A percentile compares a stretch with the other conserved stretches of the same genome.
These are phyloP conservation scores for Sycophaga agraensis DNA, from an alignment of 1,140 invertebrate species.

Conservation along the genomic window DNA sequence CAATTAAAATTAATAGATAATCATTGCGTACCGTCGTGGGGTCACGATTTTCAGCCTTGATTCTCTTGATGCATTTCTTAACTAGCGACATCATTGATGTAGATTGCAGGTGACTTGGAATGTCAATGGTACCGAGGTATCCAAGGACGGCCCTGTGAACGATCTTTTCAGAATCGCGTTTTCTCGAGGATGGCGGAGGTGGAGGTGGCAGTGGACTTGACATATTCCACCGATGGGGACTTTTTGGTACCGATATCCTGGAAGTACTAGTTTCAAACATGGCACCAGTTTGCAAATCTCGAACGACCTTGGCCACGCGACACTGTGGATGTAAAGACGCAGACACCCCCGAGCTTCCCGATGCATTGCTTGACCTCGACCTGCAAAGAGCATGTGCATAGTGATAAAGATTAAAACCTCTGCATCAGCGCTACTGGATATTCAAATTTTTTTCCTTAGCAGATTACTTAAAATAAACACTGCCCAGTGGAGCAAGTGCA, in stretches of 20 bases:
- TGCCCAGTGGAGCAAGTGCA: too few relatives aligned
- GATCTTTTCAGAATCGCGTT: constrained; percentile 61
- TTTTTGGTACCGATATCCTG: constrained; percentile 8
- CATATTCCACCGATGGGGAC: constrained; percentile 50
- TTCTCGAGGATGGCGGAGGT: constrained; percentile 49
- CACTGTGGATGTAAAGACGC: constrained; percentile 46
- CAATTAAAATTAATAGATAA: neutral
- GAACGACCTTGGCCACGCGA: constrained; percentile 60
- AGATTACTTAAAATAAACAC: too few relatives aligned
- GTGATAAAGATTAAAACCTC: too few relatives aligned
- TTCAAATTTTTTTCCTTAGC: too few relatives aligned
- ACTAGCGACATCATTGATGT: constrained; percentile 71
- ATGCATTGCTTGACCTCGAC: constrained; percentile 17
- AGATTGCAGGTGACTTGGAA: constrained; percentile 81
- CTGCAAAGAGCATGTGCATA: neutral
- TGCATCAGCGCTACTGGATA: too few relatives aligned
- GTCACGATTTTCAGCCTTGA: constrained; percentile 85
- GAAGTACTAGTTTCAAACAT: constrained; percentile 51
- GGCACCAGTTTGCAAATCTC: constrained; percentile 60
- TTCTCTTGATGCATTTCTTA: constrained; percentile 80
- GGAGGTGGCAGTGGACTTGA: constrained; percentile 52
- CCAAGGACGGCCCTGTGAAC: constrained; percentile 86
- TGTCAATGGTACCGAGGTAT: constrained; percentile 93
- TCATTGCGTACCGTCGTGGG: constrained; percentile 67
- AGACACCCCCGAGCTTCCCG: constrained; percentile 2